Base-by-base conservation (phyloP, 2,797 vertebrate genomes). In the Chrysocyon brachyurus region DNA sequence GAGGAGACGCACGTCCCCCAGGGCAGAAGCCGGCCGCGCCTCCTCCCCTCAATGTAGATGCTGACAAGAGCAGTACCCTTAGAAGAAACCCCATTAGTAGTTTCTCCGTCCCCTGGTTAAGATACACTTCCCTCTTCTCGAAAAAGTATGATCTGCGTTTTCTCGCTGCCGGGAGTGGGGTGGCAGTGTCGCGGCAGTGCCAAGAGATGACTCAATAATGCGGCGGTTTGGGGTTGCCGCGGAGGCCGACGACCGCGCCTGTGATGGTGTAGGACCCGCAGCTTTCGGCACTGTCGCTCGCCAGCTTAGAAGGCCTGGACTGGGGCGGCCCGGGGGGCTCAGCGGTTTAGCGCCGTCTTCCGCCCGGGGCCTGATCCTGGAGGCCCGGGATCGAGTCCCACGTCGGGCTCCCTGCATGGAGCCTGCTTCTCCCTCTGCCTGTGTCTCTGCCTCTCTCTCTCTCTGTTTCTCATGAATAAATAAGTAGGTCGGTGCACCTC, bases 161-260 rank as follows among this genome's bases (percentile, higher is more conserved):
- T 68, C 49, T 91, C 5, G 15, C 46, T 63, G 66, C 68, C 3
- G 4, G n/a, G 87, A 79, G 46, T 3, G 11, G 64, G 72, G 36
- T 31, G 64, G 73, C 63, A 31, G 22, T 36, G 28, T 40, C 31
- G 83, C 83, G 77, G 66, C 54, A 22, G 57, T 19, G n/a, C 77
- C 68, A 28, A 49, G 49, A 63, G 57, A 36, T 92, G 96, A 97
- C 90, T 92, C 84, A 94, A 19, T 52, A 61, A 64, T 91, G 97
- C 75, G 36, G 78, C 49, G 19, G 46, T 31, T 21, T 26, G 7
- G 56, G 75, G 92, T 28, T 33, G 6, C 52, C 19, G 12, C 36
- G 16, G 82, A 78, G 19, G 36, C 77, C 4, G 6, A 19, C 73
- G 40, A 31, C 81, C 19, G 61, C 15, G 17, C 64, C 28, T 5